Conservation (phyloP, 2,888 invertebrate genomes). For the Branchipolynoe longqiensis region DNA sequence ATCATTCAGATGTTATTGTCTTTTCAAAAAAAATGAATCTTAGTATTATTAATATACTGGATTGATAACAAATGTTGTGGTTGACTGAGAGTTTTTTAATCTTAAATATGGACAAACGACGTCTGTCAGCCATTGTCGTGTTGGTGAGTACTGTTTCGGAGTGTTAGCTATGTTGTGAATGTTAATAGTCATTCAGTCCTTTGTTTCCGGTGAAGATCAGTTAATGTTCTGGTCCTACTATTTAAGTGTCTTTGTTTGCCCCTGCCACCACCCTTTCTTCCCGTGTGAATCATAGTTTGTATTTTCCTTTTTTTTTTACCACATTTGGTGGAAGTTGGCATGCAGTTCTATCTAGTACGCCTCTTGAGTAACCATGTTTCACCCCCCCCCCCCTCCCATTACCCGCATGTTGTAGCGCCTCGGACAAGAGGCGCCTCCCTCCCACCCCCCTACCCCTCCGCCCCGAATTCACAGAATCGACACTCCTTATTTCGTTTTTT, state of each 20-base stretch:
- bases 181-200: not conserved
- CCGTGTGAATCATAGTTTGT: not conserved
- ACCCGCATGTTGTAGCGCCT: conserved; percentile 1
- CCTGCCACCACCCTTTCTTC: too few relatives aligned
- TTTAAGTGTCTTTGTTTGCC: conserved; percentile 33
- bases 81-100: not conserved
- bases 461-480: not conserved
- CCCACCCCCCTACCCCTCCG: not conserved
- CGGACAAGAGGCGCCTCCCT: too few relatives aligned
- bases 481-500: conserved; percentile 37
- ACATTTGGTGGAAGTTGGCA: not conserved
- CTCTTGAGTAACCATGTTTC: too few relatives aligned
- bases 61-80: not conserved
- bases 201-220: conserved; percentile 19
- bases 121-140: not conserved
- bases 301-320: conserved; percentile 8
- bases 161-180: conserved; percentile 29
- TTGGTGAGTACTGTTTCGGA: not conserved
- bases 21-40: not conserved
- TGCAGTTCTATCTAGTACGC: not conserved
- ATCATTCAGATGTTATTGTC: conserved; percentile 1
- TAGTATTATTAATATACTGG: conserved; percentile 12
- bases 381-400: not conserved
- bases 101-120: not conserved
- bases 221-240: conserved; percentile 30